Evolutionary conservation across 1,140 invertebrate genomes (phyloP).

Genomic region (Scaptodrosophila lebanonensis): DNA sequence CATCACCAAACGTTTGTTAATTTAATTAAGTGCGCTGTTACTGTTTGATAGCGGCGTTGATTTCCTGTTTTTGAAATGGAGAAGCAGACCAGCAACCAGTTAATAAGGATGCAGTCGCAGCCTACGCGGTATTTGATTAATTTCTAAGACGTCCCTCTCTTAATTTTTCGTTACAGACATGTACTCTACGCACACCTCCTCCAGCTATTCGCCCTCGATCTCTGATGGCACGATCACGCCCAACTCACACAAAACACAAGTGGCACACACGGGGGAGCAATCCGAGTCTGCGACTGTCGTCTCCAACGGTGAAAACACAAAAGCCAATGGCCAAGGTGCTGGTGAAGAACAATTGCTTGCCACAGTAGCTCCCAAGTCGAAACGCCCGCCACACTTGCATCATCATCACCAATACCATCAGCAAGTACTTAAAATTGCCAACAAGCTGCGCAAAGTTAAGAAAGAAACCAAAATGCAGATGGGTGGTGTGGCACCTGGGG

Average conservation of each 20-base stretch:
- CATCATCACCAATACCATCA: constrained; percentile 64
- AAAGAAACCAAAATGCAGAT: constrained; percentile 58
- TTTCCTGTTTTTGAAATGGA: constrained; percentile 55
- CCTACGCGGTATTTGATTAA: constrained; percentile 47
- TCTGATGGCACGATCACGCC: constrained; percentile 74
- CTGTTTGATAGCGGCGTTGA: constrained; percentile 57
- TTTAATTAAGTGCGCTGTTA: constrained; percentile 57
- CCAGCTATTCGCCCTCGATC: constrained; percentile 74
- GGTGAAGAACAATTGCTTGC: background rate
- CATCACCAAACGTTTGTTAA: constrained; percentile 61
- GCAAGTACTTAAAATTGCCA: constrained; percentile 66
- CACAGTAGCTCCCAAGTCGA: constrained; percentile 32
- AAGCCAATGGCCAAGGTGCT: constrained; percentile 23
- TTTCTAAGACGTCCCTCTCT: constrained; percentile 1
- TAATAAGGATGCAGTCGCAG: constrained; percentile 65
- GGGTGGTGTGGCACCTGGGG: constrained; percentile 1
- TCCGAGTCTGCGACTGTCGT: constrained; percentile 1
- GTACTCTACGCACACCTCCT: constrained; percentile 76
- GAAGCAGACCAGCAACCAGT: constrained; percentile 23
- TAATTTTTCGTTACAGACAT: constrained; percentile 55
- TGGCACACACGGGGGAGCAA: constrained; percentile 5
- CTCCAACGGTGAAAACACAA: constrained; percentile 21
- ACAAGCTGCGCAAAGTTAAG: constrained; percentile 76
- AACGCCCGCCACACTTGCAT: constrained; percentile 44
- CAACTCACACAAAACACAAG: constrained; percentile 59